Evolutionary conservation across 2,113 vertebrate genomes (phyloP).

Genomic region (Stomatorhinus ivindoensis): DNA sequence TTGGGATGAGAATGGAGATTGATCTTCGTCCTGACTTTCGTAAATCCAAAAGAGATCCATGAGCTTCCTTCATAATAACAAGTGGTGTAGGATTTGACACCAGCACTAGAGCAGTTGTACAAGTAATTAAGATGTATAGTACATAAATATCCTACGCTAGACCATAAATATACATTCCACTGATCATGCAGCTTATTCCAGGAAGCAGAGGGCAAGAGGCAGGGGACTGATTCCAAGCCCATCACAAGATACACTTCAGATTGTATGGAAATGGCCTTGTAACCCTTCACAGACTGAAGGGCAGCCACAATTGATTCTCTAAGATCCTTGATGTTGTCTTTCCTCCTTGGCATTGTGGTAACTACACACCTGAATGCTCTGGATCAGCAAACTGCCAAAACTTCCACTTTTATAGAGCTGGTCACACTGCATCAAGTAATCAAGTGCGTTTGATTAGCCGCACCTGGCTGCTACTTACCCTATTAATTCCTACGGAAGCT

Average conservation of each 20-base stretch:
- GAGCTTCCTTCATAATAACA: not conserved
- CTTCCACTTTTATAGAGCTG: not conserved
- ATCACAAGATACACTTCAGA: not conserved
- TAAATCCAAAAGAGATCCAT: not conserved
- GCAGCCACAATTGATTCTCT: not conserved
- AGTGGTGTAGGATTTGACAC: not conserved
- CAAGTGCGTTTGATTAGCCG: not conserved
- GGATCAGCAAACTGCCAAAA: not conserved
- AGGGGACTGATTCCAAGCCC: not conserved
- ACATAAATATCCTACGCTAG: not conserved
- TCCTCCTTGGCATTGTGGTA: not conserved
- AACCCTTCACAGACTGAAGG: not conserved
- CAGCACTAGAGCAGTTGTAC: constrained; percentile 3
- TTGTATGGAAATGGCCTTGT: not conserved
- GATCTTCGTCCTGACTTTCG: not conserved
- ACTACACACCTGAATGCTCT: not conserved
- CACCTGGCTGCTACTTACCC: not conserved
- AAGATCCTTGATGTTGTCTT: not conserved
- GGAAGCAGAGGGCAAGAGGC: not conserved
- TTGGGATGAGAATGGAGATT: not conserved
- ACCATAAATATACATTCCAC: not conserved
- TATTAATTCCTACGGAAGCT: not conserved
- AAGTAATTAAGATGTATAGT: not conserved
- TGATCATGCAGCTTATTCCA: not conserved
- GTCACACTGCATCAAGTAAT: not conserved